Evolutionary conservation across 2,797 vertebrate genomes (phyloP).

Genomic region (Scyliorhinus canicula): DNA sequence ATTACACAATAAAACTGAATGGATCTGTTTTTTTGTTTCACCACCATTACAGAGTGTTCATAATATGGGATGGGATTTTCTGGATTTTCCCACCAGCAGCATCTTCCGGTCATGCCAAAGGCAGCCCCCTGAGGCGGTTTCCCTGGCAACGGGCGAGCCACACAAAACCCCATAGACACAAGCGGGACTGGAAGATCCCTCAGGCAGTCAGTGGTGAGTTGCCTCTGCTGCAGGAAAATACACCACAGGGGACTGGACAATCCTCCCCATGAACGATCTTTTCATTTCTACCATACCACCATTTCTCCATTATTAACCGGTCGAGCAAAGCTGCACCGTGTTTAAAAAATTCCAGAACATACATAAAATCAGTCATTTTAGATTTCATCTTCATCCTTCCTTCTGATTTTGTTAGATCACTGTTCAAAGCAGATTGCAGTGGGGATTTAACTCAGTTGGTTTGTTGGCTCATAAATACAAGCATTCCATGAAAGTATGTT

Average conservation of each 20-base stretch:
- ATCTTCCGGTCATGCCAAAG: no score
- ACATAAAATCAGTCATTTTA: not conserved
- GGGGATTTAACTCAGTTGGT: not conserved
- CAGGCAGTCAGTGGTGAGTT: no score
- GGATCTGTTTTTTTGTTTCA: not conserved
- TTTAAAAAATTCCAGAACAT: not conserved
- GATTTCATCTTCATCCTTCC: not conserved
- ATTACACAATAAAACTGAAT: not conserved
- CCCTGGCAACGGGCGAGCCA: no score
- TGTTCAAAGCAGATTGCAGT: slow-evolving; percentile 9
- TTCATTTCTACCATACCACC: not conserved
- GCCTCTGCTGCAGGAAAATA: no score
- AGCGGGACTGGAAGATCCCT: no score
- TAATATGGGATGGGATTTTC: no score
- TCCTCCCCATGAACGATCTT: not conserved
- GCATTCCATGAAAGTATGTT: not conserved
- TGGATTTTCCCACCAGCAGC: no score
- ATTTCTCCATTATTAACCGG: not conserved
- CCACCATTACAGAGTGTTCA: not conserved
- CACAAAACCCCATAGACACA: no score
- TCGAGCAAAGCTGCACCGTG: not conserved
- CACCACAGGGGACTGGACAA: no score
- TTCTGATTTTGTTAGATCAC: not conserved
- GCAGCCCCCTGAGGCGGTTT: no score
- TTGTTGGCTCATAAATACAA: not conserved